Percentiles rank a stretch among this genome's conserved stretches.
Conservation (phyloP, 2,797 vertebrate species). For the Pampus argenteus region DNA sequence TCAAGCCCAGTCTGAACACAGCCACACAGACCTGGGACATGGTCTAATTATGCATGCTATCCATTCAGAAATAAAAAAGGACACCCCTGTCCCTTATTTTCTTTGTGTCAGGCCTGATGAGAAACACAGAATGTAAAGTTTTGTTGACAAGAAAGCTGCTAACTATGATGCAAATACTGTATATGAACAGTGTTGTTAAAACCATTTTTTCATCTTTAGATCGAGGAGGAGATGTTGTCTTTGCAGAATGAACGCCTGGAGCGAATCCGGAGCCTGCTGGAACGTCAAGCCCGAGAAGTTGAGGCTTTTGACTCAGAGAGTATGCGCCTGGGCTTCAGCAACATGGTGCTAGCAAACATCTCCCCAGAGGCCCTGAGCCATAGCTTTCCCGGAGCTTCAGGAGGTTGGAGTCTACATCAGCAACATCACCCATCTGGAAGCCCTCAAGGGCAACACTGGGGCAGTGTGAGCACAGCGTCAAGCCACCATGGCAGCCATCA, state of each 20-base stretch:
- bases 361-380: constrained; percentile 97
- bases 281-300: constrained; percentile 97
- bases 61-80: too few relatives aligned
- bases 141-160: not conserved
- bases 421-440: constrained; percentile 84
- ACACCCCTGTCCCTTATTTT: not conserved
- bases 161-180: not conserved
- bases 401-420: constrained; percentile 92
- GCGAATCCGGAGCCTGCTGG: constrained; percentile 95
- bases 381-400: constrained; percentile 95
- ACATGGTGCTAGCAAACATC: constrained; percentile 98
- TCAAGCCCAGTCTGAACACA: not conserved
- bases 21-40: not conserved
- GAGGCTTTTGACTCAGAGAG: constrained; percentile 99
- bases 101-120: not conserved
- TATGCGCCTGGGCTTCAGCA: constrained; percentile 99
- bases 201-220: constrained; percentile 78
- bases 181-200: not conserved
- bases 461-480: constrained; percentile 80
- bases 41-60: not conserved
- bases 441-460: constrained; percentile 92
- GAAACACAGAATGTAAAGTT: not conserved
- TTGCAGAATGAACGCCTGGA: constrained; percentile 96
- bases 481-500: constrained; percentile 87
- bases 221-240: constrained; percentile 98